Evolutionary conservation across 2,797 vertebrate genomes (phyloP).

Genomic region (Myotis planiceps): DNA sequence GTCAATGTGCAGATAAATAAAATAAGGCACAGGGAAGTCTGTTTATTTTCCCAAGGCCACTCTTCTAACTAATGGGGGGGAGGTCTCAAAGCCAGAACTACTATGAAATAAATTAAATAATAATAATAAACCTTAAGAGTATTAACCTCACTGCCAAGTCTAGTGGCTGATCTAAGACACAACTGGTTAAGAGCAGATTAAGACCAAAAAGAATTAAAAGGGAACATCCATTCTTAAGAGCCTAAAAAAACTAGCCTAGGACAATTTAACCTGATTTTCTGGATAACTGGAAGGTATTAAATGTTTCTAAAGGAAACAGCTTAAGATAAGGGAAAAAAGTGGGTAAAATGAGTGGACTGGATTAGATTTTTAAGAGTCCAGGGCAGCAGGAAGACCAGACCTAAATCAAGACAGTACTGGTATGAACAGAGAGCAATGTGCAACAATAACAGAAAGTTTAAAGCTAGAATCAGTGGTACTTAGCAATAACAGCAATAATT

Average conservation of each 20-base stretch:
- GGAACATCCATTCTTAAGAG: background rate
- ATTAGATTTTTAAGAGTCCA: background rate
- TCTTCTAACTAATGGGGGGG: background rate
- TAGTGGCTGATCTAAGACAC: background rate
- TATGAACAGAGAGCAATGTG: background rate
- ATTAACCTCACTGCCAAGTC: background rate
- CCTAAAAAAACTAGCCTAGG: background rate
- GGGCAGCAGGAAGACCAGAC: background rate
- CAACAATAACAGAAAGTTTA: background rate
- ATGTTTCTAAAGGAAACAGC: background rate
- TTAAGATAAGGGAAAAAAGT: conserved; percentile 8
- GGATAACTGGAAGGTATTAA: background rate
- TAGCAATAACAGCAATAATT: background rate
- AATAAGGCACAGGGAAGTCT: background rate
- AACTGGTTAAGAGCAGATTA: background rate
- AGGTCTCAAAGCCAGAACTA: background rate
- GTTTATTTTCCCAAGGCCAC: background rate
- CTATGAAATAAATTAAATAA: background rate
- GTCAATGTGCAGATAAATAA: background rate
- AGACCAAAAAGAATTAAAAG: background rate
- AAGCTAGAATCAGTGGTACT: background rate
- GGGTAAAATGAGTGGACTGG: background rate
- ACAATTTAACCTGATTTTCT: background rate
- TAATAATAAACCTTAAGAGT: background rate
- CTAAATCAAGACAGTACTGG: background rate